A percentile compares a stretch with the other conserved stretches of the same genome.
These are phyloP conservation scores for Seriola rivoliana DNA, from an alignment of 2,113 vertebrate genomes.

Conservation along the genomic window DNA sequence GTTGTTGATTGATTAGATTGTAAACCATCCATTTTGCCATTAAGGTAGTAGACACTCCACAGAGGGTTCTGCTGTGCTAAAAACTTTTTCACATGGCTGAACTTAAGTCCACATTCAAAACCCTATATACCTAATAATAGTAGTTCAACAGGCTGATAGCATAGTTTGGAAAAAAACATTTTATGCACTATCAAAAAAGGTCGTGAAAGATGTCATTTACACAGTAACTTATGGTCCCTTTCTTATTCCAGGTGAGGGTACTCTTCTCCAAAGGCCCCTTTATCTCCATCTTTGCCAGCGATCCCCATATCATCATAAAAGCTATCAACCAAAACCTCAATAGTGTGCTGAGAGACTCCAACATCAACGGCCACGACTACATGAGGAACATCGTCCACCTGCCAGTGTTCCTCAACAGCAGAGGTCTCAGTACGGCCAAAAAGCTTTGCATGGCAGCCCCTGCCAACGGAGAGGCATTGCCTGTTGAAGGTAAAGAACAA, in stretches of 20 bases:
- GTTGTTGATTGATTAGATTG: conserved; percentile 31
- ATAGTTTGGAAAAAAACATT: neutral
- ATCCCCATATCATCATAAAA: conserved; percentile 99
- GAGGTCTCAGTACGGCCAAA: conserved; percentile 91
- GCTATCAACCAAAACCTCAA: conserved; percentile 99
- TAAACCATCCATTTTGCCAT: conserved; percentile 13
- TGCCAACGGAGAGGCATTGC: conserved; percentile 88
- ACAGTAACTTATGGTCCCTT: conserved; percentile 3
- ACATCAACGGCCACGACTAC: conserved; percentile 99
- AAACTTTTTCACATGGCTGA: neutral
- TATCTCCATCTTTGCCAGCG: conserved; percentile 98
- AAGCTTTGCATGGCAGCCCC: conserved; percentile 88
- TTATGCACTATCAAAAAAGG: neutral
- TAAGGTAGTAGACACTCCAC: neutral
- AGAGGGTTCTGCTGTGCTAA: neutral
- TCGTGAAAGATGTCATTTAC: neutral
- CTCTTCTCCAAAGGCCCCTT: conserved; percentile 98
- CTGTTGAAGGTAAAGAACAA: conserved; percentile 78
- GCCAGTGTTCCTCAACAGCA: conserved; percentile 97
- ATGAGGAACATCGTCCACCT: conserved; percentile 99
- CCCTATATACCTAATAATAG: neutral
- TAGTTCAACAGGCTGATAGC: neutral
- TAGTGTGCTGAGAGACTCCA: conserved; percentile 97
- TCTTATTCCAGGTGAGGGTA: conserved; percentile 89
- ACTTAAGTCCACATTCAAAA: neutral